Evolutionary conservation across 2,797 vertebrate genomes (phyloP).

Genomic region (Arctocebus calabarensis): DNA sequence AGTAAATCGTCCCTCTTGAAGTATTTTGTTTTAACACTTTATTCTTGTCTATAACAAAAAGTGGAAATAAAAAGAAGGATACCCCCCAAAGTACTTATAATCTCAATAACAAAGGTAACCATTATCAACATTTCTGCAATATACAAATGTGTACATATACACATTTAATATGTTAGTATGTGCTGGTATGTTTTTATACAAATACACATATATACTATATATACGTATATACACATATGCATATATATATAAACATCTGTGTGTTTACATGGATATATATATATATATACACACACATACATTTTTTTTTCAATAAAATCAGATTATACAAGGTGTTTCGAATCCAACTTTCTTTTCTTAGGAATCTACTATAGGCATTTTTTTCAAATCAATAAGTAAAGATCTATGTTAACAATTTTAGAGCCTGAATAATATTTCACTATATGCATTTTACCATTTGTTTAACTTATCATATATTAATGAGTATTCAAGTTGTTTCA

Average conservation of each 20-base stretch:
- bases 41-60: slow-evolving; percentile 39
- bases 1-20: not conserved
- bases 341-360: not conserved
- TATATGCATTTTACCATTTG: not conserved
- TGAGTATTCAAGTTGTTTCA: not conserved
- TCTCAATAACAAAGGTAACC: not conserved
- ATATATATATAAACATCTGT: not conserved
- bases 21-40: slow-evolving; percentile 41
- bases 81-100: not conserved
- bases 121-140: not conserved
- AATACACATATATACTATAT: not conserved
- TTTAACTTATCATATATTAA: slow-evolving; percentile 28
- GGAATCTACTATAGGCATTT: not conserved
- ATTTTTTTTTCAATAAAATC: not conserved
- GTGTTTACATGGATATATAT: not conserved
- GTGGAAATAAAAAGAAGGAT: not conserved
- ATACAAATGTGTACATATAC: not conserved
- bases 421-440: not conserved
- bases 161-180: not conserved
- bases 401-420: slow-evolving; percentile 18
- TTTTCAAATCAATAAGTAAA: slow-evolving; percentile 9
- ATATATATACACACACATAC: not conserved
- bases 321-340: not conserved
- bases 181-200: not conserved
- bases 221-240: not conserved